Evolutionary conservation across 2,113 vertebrate genomes (phyloP).

Genomic region (Agelaius phoeniceus): DNA sequence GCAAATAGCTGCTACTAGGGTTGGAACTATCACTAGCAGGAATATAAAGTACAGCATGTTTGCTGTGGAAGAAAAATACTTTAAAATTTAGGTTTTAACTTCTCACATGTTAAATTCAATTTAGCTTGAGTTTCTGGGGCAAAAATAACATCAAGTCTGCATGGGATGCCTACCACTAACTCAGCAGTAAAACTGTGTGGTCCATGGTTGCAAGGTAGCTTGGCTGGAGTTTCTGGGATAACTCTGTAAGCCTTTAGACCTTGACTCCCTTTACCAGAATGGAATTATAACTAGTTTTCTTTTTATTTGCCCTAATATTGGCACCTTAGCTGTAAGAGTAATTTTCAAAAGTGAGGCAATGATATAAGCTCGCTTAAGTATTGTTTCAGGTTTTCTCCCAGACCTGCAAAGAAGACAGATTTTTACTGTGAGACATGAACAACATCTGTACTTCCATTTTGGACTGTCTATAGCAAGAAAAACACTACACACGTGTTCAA

Average conservation of each 20-base stretch:
- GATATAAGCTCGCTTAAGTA: neutral
- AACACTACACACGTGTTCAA: neutral
- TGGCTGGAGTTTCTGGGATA: neutral
- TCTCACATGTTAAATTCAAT: neutral
- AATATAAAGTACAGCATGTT: conserved; percentile 9
- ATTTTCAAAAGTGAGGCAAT: neutral
- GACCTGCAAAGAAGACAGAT: accelerated
- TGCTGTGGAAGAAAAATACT: conserved; percentile 51
- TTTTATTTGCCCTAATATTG: neutral
- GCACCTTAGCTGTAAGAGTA: neutral
- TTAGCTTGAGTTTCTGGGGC: neutral
- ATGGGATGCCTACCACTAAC: neutral
- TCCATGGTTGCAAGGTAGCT: neutral
- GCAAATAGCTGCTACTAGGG: conserved; percentile 28
- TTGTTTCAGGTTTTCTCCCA: neutral
- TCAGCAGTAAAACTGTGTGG: neutral
- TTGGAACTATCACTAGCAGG: conserved; percentile 35
- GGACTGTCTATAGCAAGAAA: neutral
- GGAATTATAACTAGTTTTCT: neutral
- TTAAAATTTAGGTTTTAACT: neutral
- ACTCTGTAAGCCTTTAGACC: neutral
- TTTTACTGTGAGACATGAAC: accelerated
- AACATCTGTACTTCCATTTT: neutral
- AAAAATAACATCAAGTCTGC: neutral
- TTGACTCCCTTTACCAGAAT: neutral